Evolutionary conservation across 2,888 invertebrate genomes (phyloP).

Genomic region (Philhelius pedissequus): DNA sequence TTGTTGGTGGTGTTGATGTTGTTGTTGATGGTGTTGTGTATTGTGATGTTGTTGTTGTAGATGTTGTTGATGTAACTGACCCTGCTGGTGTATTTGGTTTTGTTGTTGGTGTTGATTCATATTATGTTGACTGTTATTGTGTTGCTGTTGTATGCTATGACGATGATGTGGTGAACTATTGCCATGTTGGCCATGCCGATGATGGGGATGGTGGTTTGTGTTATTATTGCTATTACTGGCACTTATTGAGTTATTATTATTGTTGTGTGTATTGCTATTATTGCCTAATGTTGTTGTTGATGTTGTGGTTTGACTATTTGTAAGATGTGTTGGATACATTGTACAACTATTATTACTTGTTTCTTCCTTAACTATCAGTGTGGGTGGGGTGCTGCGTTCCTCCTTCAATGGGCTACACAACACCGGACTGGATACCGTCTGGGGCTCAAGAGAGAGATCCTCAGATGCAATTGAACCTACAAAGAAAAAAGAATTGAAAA

Average conservation of each 20-base stretch:
- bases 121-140: constrained; percentile 68
- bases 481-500: constrained; percentile 74
- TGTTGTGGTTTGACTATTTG: constrained; percentile 72
- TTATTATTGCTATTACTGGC: constrained; percentile 71
- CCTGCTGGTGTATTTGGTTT: constrained; percentile 72
- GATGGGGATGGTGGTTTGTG: constrained; percentile 70
- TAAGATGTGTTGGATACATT: constrained; percentile 77
- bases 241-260: constrained; percentile 69
- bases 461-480: constrained; percentile 89
- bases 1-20: constrained; percentile 73
- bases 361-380: constrained; percentile 85
- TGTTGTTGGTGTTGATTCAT: constrained; percentile 69
- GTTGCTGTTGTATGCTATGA: constrained; percentile 71
- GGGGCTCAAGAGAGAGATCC: constrained; percentile 85
- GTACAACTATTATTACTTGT: constrained; percentile 85
- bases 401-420: constrained; percentile 83
- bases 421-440: constrained; percentile 79
- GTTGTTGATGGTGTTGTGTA: constrained; percentile 71
- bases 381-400: constrained; percentile 85
- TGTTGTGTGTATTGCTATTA: constrained; percentile 75
- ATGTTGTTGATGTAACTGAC: constrained; percentile 72
- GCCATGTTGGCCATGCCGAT: constrained; percentile 70
- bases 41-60: constrained; percentile 74
- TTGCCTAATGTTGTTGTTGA: constrained; percentile 75
- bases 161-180: constrained; percentile 69